These are phyloP conservation scores for Poecilia wingei DNA, from an alignment of 2,797 vertebrate species.

Conservation along the genomic window DNA sequence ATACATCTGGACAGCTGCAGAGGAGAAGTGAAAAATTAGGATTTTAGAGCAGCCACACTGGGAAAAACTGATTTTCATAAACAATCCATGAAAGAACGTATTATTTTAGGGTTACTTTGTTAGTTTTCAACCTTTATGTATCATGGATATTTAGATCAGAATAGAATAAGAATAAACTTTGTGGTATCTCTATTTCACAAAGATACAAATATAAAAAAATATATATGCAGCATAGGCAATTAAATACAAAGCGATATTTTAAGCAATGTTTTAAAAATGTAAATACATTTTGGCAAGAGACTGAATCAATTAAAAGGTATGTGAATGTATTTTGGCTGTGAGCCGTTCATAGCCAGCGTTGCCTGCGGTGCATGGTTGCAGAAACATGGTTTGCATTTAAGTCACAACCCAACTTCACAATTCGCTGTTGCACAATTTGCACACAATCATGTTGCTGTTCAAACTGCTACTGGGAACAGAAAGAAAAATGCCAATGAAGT, in stretches of 20 bases:
- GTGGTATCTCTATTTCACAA: background rate
- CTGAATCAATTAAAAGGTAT: background rate
- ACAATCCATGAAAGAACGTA: background rate
- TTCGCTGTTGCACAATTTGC: background rate
- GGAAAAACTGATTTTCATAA: slow-evolving; percentile 37
- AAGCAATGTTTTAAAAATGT: background rate
- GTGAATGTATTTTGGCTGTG: background rate
- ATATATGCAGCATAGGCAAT: background rate
- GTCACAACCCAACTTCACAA: background rate
- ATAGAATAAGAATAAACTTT: background rate
- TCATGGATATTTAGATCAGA: background rate
- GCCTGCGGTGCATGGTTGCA: background rate
- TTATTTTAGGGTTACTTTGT: background rate
- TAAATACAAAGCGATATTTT: background rate
- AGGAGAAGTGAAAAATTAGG: slow-evolving; percentile 47
- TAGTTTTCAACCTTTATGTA: background rate
- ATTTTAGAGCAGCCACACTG: slow-evolving; percentile 62
- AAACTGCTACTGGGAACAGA: background rate
- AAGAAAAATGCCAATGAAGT: background rate
- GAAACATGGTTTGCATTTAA: background rate
- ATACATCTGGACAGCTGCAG: slow-evolving; percentile 76
- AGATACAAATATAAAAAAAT: background rate
- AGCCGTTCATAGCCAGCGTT: background rate
- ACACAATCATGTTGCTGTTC: background rate
- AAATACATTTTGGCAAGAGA: background rate